phyloP scores from a whole-genome alignment of 1,140 invertebrate species.

The Cepaea nemoralis region DNA sequence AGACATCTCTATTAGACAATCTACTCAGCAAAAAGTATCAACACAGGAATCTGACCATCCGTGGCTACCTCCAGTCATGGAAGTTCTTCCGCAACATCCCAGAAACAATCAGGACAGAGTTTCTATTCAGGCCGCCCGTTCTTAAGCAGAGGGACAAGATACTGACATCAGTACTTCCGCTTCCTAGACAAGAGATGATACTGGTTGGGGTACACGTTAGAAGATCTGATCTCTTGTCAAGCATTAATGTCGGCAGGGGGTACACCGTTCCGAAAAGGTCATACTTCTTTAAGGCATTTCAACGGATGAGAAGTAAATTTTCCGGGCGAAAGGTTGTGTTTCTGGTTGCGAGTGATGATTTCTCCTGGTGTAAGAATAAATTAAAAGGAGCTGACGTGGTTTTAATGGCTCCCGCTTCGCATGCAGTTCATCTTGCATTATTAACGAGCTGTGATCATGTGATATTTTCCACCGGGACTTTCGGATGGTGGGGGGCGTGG shows the following conservation, averaged over 20 bases:
- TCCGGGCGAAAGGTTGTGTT: slow-evolving; percentile 43
- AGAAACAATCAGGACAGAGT: slow-evolving; percentile 39
- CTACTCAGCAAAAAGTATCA: slow-evolving; percentile 15
- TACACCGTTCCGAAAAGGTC: slow-evolving; percentile 46
- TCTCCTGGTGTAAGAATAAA: slow-evolving; percentile 49
- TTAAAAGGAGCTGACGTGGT: slow-evolving; percentile 39
- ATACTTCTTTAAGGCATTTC: slow-evolving; percentile 51
- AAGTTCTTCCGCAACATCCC: slow-evolving; percentile 49
- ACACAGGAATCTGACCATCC: slow-evolving; percentile 38
- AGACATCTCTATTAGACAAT: slow-evolving; percentile 19
- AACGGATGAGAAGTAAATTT: slow-evolving; percentile 45
- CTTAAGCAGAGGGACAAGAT: slow-evolving; percentile 33
- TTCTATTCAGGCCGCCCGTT: slow-evolving; percentile 43
- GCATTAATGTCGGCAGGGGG: slow-evolving; percentile 30
- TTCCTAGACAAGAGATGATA: slow-evolving; percentile 8
- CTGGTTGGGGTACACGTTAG: slow-evolving; percentile 55
- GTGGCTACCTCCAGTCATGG: slow-evolving; percentile 56
- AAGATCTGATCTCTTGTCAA: slow-evolving; percentile 50
- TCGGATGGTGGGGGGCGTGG: slow-evolving; percentile 65
- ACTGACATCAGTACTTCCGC: not conserved
- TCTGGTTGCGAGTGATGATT: slow-evolving; percentile 57
- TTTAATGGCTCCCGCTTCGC: slow-evolving; percentile 38
- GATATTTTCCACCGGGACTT: slow-evolving; percentile 61
- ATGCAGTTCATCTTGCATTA: slow-evolving; percentile 61
- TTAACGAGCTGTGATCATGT: slow-evolving; percentile 59